Percentiles rank a stretch among this genome's conserved stretches.
phyloP scores from a whole-genome alignment of 2,797 vertebrate species.

The Sebastes hubbsi region DNA sequence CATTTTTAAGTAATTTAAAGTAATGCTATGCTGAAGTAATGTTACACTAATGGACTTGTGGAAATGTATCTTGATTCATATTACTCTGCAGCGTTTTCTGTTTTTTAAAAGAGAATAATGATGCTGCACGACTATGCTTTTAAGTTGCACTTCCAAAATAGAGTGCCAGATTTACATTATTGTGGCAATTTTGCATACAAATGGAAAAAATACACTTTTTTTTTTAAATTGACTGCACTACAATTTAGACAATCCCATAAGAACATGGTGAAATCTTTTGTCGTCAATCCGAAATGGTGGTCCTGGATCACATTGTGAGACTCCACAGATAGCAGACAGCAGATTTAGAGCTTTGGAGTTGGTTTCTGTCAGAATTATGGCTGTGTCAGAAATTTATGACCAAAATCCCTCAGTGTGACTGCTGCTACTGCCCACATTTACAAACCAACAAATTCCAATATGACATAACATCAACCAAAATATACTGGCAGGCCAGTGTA shows the following conservation, averaged over 20 bases:
- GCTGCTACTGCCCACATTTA: neutral
- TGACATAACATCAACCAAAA: neutral
- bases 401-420: neutral
- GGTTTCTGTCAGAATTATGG: neutral
- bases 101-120: neutral
- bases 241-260: neutral
- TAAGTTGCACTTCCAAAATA: neutral
- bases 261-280: neutral
- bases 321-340: neutral
- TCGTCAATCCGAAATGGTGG: neutral
- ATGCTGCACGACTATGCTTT: neutral
- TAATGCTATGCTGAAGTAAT: neutral
- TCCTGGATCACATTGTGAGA: neutral
- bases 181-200: neutral
- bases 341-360: neutral
- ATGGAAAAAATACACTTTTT: neutral
- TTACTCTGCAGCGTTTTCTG: neutral
- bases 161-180: neutral
- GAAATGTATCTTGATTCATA: neutral
- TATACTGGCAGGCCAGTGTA: neutral
- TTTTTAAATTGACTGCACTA: neutral
- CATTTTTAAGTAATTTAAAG: neutral
- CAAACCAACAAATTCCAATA: neutral
- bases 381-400: neutral
- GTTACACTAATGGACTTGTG: neutral